Evolutionary conservation across 2,113 vertebrate species (phyloP).

Genomic region (Cochlearius cochlearius): DNA sequence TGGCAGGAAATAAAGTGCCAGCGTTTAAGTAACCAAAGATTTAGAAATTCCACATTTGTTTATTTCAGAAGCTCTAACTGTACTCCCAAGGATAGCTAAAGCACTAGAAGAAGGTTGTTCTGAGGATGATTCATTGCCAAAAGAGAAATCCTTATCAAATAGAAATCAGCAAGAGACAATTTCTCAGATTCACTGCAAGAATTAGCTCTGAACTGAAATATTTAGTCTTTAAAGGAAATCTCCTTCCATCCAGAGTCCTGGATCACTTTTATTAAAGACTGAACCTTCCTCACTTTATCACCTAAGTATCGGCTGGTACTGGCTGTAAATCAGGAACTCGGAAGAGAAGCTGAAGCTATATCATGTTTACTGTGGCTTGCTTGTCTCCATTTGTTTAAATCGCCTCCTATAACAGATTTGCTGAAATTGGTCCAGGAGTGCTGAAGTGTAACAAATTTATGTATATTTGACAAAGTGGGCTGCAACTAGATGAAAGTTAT

Average conservation of each 20-base stretch:
- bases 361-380: not conserved
- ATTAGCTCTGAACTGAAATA: not conserved
- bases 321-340: not conserved
- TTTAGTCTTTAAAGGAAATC: not conserved
- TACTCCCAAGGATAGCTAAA: not conserved
- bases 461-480: not conserved
- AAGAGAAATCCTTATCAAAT: not conserved
- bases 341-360: not conserved
- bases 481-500: not conserved
- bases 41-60: not conserved
- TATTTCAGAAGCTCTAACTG: slow-evolving; percentile 1
- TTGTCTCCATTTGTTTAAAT: not conserved
- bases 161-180: not conserved
- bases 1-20: slow-evolving; percentile 45
- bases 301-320: not conserved
- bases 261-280: not conserved
- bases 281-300: not conserved
- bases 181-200: not conserved
- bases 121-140: not conserved
- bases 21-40: slow-evolving; percentile 18
- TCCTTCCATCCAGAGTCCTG: not conserved
- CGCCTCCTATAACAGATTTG: not conserved
- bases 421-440: not conserved
- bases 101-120: not conserved
- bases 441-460: not conserved